phyloP scores from a whole-genome alignment of 2,888 invertebrate genomes.

The Sphinx pinastri region DNA sequence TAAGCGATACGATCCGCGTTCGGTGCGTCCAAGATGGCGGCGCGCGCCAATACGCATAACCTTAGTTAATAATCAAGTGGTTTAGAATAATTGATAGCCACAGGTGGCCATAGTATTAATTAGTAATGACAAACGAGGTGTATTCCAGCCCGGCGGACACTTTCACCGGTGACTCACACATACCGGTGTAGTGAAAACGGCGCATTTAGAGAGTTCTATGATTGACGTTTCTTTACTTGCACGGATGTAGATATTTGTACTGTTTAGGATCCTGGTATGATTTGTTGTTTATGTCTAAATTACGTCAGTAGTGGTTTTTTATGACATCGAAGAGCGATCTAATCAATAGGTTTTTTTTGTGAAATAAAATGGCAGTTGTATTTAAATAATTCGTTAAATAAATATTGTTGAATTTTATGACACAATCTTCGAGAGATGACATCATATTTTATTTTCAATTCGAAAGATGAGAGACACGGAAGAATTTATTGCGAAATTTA shows the following conservation, averaged over 20 bases:
- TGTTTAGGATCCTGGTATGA: slow-evolving; percentile 1
- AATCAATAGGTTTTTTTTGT: no score
- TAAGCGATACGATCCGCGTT: neutral
- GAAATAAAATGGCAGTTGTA: no score
- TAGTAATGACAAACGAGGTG: slow-evolving; percentile 41
- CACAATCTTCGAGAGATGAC: no score
- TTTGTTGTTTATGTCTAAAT: neutral
- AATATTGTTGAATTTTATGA: no score
- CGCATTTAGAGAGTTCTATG: slow-evolving; percentile 28
- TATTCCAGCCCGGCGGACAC: slow-evolving; percentile 36
- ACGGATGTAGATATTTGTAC: slow-evolving; percentile 9
- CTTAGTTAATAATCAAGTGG: slow-evolving; percentile 11
- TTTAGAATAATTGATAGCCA: neutral
- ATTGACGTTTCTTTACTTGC: slow-evolving; percentile 18
- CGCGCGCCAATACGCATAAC: neutral
- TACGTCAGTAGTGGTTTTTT: neutral
- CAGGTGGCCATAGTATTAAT: slow-evolving; percentile 34
- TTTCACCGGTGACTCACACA: slow-evolving; percentile 35
- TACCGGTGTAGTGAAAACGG: slow-evolving; percentile 34
- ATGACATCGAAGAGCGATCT: no score
- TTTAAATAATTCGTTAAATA: no score
- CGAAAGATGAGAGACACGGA: neutral
- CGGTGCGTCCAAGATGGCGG: slow-evolving; percentile 6
- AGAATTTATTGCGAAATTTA: neutral
- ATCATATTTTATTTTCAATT: neutral